These are phyloP conservation scores for Scolopax bukidnonensis DNA, from an alignment of 2,797 vertebrate genomes.

Conservation along the genomic window DNA sequence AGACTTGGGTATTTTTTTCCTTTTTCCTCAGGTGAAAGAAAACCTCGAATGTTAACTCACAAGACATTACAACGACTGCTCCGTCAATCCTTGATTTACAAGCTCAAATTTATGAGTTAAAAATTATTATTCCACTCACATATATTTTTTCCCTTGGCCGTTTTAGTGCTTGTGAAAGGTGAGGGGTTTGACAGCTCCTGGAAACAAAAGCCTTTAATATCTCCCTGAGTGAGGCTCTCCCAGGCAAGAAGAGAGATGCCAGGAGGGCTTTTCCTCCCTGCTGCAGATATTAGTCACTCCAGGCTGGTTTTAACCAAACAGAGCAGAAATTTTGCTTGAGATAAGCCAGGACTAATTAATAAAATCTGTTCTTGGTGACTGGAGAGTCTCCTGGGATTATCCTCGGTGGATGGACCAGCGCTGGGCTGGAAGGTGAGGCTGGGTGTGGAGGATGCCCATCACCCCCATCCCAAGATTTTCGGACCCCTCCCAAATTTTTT, in stretches of 20 bases:
- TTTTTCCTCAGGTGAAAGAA: slow-evolving; percentile 67
- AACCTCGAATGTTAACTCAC: slow-evolving; percentile 36
- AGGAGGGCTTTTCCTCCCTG: slow-evolving; percentile 1
- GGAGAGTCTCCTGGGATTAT: background rate
- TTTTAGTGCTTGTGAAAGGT: slow-evolving; percentile 72
- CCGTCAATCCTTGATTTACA: slow-evolving; percentile 53
- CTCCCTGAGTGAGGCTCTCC: background rate
- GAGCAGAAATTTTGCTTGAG: background rate
- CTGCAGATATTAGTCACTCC: background rate
- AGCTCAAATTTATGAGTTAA: slow-evolving; percentile 54
- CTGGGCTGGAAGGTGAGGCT: background rate
- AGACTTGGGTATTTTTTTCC: background rate
- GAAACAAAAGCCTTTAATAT: slow-evolving; percentile 67
- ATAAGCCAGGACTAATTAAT: background rate
- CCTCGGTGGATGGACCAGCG: background rate
- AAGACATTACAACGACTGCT: background rate
- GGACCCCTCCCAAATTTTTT: background rate
- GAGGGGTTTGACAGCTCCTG: slow-evolving; percentile 70
- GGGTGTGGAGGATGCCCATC: background rate
- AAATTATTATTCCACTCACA: slow-evolving; percentile 51
- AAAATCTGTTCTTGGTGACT: background rate
- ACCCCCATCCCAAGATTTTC: background rate
- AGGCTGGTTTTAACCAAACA: background rate
- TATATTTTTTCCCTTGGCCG: background rate
- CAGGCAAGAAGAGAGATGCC: slow-evolving; percentile 28